Evolutionary conservation across 2,113 vertebrate species (phyloP).

Genomic region (Crotalus horridus): DNA sequence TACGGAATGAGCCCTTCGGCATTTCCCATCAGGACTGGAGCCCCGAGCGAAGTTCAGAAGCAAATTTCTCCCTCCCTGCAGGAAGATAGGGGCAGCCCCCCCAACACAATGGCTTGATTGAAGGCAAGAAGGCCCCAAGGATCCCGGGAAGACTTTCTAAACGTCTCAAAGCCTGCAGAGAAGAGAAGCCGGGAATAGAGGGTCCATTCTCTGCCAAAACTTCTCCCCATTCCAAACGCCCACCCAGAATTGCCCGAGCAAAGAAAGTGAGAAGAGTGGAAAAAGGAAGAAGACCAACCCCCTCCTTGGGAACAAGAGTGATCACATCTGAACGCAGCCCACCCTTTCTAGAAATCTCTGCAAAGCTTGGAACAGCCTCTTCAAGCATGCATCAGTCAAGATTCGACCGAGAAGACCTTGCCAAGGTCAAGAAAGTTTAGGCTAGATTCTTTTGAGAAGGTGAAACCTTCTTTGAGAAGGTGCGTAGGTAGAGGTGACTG

Average conservation of each 20-base stretch:
- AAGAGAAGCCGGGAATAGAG: background rate
- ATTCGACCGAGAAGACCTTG: background rate
- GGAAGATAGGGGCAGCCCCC: background rate
- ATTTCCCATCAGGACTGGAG: background rate
- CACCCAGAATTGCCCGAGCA: background rate
- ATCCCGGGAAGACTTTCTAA: background rate
- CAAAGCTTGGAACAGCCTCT: background rate
- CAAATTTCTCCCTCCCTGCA: background rate
- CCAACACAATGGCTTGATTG: constrained; percentile 21
- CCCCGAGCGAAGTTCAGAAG: background rate
- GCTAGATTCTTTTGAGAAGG: background rate
- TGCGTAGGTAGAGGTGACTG: too few relatives aligned
- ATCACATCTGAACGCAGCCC: background rate
- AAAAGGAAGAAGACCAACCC: background rate
- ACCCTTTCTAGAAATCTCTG: background rate
- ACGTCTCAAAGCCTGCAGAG: background rate
- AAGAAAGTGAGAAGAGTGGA: background rate
- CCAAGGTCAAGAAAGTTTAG: background rate
- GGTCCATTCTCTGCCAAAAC: background rate
- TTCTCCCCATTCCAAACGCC: constrained; percentile 14
- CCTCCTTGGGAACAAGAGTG: background rate
- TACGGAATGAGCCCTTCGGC: accelerated
- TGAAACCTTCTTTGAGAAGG: background rate
- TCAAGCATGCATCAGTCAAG: background rate
- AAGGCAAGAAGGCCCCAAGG: background rate